Conservation (phyloP, 2,113 vertebrate species). For the Percopsis transmontana region DNA sequence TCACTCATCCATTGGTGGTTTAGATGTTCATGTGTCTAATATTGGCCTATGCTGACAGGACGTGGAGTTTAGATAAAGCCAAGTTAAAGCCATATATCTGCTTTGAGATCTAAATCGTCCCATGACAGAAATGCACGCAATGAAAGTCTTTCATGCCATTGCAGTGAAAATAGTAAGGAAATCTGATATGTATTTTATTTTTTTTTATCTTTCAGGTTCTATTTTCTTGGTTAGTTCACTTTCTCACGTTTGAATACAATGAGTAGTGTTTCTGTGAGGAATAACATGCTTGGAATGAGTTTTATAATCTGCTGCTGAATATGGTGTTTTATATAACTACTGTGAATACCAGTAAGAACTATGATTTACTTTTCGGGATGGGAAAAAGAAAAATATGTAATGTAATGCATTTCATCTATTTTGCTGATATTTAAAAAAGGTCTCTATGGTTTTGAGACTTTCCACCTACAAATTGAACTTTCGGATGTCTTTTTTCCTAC, state of each 20-base stretch:
- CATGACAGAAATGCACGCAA: constrained; percentile 6
- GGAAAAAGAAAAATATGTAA: constrained; percentile 16
- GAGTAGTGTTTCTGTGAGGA: constrained; percentile 42
- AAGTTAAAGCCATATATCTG: constrained; percentile 1
- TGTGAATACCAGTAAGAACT: constrained; percentile 11
- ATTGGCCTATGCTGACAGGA: constrained; percentile 3
- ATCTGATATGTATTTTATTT: constrained; percentile 34
- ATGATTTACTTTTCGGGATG: background rate
- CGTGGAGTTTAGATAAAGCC: constrained; percentile 6
- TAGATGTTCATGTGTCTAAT: constrained; percentile 53
- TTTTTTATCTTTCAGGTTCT: constrained; percentile 2
- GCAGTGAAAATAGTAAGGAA: constrained; percentile 20
- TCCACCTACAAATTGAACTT: too few relatives aligned
- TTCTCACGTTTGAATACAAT: constrained; percentile 23
- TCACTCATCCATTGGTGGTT: constrained; percentile 59
- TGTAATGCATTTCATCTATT: too few relatives aligned
- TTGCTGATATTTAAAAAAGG: too few relatives aligned
- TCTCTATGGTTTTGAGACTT: background rate
- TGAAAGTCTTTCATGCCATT: constrained; percentile 1
- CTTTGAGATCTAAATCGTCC: constrained; percentile 31
- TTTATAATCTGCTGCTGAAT: background rate
- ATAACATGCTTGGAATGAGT: constrained; percentile 66
- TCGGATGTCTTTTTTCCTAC: too few relatives aligned
- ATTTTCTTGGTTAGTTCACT: constrained; percentile 27
- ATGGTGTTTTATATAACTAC: background rate